These are phyloP conservation scores for Clarias laeviceps DNA, from an alignment of 2,797 vertebrate species.

Conservation along the genomic window DNA sequence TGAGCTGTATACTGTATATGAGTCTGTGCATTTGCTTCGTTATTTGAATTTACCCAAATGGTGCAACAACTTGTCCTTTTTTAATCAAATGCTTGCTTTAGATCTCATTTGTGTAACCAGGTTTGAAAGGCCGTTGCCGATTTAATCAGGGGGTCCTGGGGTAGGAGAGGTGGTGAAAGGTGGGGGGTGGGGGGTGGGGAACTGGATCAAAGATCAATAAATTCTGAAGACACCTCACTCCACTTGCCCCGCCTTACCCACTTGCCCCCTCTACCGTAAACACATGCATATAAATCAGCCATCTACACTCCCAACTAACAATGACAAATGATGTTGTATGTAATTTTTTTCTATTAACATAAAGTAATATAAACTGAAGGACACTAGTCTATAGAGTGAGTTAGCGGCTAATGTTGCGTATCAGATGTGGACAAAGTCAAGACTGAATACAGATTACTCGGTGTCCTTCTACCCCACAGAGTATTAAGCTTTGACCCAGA, in stretches of 20 bases:
- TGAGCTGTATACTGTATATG: not conserved
- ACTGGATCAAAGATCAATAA: slow-evolving; percentile 73
- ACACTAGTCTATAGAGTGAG: slow-evolving; percentile 98
- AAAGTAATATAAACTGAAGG: slow-evolving; percentile 99
- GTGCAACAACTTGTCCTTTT: not conserved
- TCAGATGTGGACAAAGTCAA: slow-evolving; percentile 99
- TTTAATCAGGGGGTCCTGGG: slow-evolving; percentile 45
- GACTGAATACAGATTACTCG: slow-evolving; percentile 99
- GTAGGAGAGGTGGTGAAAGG: slow-evolving; percentile 35
- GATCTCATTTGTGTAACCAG: not conserved
- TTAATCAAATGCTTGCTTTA: not conserved
- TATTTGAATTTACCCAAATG: not conserved
- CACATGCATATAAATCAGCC: slow-evolving; percentile 99
- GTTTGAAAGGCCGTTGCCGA: slow-evolving; percentile 31
- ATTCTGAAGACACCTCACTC: slow-evolving; percentile 65
- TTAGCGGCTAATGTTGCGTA: slow-evolving; percentile 99
- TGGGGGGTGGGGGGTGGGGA: slow-evolving; percentile 23
- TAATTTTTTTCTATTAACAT: slow-evolving; percentile 99
- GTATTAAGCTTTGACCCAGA: slow-evolving; percentile 91
- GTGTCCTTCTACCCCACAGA: slow-evolving; percentile 95
- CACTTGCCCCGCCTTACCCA: slow-evolving; percentile 60
- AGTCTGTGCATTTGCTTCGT: too few relatives aligned
- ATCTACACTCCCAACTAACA: slow-evolving; percentile 88
- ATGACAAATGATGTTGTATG: slow-evolving; percentile 99
- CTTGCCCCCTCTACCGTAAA: slow-evolving; percentile 88